Conservation (phyloP, 2,888 invertebrate species). For the Piscicola geometra region DNA sequence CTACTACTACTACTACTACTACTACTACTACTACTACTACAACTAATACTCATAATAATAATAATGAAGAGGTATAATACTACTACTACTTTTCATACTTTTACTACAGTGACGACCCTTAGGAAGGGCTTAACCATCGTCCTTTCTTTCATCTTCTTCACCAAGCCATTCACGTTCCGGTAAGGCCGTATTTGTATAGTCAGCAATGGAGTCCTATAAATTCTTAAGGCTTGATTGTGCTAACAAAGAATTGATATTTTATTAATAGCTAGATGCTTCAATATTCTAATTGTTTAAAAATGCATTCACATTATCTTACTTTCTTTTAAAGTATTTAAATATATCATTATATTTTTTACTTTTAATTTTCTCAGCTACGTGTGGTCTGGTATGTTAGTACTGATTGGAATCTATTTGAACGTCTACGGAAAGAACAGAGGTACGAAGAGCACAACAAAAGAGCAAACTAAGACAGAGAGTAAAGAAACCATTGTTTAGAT, state of each 20-base stretch:
- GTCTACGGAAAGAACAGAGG: constrained; percentile 71
- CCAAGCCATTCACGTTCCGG: constrained; percentile 87
- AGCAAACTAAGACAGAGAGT: no score
- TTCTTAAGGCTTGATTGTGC: no score
- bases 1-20: constrained; percentile 12
- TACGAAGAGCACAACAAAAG: constrained; percentile 29
- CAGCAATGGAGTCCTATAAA: no score
- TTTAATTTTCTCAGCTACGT: constrained; percentile 66
- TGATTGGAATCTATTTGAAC: constrained; percentile 88
- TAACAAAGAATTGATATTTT: no score
- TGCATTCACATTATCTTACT: no score
- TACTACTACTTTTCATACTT: no score
- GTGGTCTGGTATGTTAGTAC: constrained; percentile 83
- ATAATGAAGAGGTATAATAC: no score
- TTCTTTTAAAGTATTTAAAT: not conserved
- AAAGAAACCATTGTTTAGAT: no score
- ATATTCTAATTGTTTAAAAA: no score
- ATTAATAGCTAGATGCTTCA: no score
- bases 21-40: constrained; percentile 12
- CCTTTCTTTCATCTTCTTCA: constrained; percentile 85
- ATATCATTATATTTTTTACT: not conserved
- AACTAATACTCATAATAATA: no score
- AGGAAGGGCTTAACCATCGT: constrained; percentile 83
- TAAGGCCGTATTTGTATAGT: constrained; percentile 61
- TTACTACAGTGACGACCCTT: constrained; percentile 62